A percentile compares a stretch with the other conserved stretches of the same genome.
Evolutionary conservation across 2,113 vertebrate genomes (phyloP).

Genomic region (Triplophysa tibetana): DNA sequence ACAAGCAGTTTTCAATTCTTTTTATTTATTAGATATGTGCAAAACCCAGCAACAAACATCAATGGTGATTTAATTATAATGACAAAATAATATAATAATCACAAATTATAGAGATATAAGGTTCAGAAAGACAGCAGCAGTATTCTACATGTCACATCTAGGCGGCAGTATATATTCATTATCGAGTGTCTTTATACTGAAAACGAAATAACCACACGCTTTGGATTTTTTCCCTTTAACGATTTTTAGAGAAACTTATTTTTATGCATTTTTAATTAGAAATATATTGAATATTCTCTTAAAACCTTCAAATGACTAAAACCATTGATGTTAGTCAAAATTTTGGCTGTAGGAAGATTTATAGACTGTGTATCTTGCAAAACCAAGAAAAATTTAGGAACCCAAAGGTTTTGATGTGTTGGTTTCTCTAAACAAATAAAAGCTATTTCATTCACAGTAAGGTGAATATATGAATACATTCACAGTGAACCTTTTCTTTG

Average conservation of each 20-base stretch:
- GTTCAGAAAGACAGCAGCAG: too few relatives aligned
- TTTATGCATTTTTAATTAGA: not conserved
- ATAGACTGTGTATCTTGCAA: constrained; percentile 13
- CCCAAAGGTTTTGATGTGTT: not conserved
- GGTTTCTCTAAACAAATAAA: constrained; percentile 21
- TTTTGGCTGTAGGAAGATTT: not conserved
- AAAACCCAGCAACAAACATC: too few relatives aligned
- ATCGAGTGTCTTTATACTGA: not conserved
- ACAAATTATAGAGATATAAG: too few relatives aligned
- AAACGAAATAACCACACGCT: not conserved
- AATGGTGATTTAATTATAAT: too few relatives aligned
- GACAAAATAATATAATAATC: too few relatives aligned
- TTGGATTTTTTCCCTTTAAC: not conserved
- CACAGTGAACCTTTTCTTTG: constrained; percentile 29
- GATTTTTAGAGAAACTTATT: not conserved
- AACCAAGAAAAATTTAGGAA: constrained; percentile 31
- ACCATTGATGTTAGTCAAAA: not conserved
- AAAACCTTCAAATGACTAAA: not conserved
- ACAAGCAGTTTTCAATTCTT: too few relatives aligned
- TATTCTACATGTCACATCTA: constrained; percentile 8
- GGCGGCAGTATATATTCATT: constrained; percentile 40
- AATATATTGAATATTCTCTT: not conserved
- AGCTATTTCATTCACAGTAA: constrained; percentile 16
- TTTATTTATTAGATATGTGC: too few relatives aligned
- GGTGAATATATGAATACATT: not conserved